Base-by-base conservation (phyloP, 2,113 vertebrate genomes). In the Pithys albifrons region DNA sequence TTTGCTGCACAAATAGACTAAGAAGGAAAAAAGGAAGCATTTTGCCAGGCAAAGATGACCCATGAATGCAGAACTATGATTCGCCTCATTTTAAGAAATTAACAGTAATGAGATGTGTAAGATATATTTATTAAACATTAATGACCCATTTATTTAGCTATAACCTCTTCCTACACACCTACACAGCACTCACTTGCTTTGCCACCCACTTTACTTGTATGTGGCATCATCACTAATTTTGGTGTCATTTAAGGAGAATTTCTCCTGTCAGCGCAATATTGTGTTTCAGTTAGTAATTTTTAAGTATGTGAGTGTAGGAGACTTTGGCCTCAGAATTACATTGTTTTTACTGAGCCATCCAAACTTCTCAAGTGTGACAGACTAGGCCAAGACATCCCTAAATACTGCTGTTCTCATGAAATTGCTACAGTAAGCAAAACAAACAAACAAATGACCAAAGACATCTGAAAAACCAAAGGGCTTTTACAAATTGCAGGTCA, bases 71-170 rank as follows among this genome's bases (percentile, higher is more conserved):
- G 31, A 85, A 57, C 19, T 49, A 61, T 61, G 52, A 85, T 62
- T 82, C 75, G 41, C n/a, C 91, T 76, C 3, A 82, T 72, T 87
- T 94, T 11, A 85, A 79, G 45, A 92, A 89, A 86, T 89, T 84
- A 89, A 49, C 24, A 89, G 25, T 59, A 82, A 61, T 76, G 52
- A 75, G 27, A 10, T 69, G 14, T 29, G 5, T 41, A 75, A 84
- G 49, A 85, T 72, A 61, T 7, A 48, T 87, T 87, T 87, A 67
- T 84, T 91, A 91, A 84, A 71, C 14, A 84, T 69, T 37, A 82
- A 37, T 81, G 48, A 72, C n/a, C 65, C 29, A 75, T 84, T 71
- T 93, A 41, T 27, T 75, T 64, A 87, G 16, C 72, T 74, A 8
- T 10, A 85, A 17, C 27, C 16, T 81, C 67, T 85, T 74, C 43